Evolutionary conservation across 2,113 vertebrate genomes (phyloP), one percentile per base, ranked within the genome.

Genomic region (Emydura subglobosa): DNA sequence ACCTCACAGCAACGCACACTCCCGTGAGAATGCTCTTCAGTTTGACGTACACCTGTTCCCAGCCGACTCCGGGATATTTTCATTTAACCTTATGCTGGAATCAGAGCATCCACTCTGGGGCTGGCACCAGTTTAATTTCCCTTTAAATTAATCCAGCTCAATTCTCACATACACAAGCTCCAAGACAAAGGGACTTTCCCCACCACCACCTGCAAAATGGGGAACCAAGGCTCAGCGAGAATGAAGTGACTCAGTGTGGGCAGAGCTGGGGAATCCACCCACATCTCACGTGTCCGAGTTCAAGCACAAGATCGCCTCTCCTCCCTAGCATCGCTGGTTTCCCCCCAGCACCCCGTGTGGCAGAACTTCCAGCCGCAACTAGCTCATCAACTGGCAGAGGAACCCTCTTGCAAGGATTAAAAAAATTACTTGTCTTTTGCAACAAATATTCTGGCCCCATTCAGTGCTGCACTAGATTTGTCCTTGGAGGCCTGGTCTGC

Each of bases 391-490:
- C 31, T n/a, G 34, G 65, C n/a, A 68, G 34, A 39, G 34, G 34
- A 68, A 10, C 34, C 6, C 34, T 51, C 50, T 51, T 9, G 10
- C 10, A 10, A 51, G 50, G 14, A 51, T 51, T 51, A 6, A 47
- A 47, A 51, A 51, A 61, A 14, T 7, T 42, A 12, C 42, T 47
- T 5, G 3, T 13, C 11, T 22, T 44, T 24, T 19, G 72, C 22
- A 44, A 68, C 65, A 8, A 68, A 17, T 34, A 11, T 19, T 2
- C n/a, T 9, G 34, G n/a, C 2, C 65, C 31, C 65, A 8, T 8
- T 21, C 8, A 21, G 34, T 34, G 65, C 34, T 1, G 31, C 0
- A 2, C 31, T 34, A 7, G 31, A n/a, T 9, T 22, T 25, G n/a
- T 74, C 72, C 72, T 25, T 22, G n/a, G 10, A 44, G 21, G 72